Evolutionary conservation across 2,113 vertebrate genomes (phyloP).

Genomic region (Caretta caretta): DNA sequence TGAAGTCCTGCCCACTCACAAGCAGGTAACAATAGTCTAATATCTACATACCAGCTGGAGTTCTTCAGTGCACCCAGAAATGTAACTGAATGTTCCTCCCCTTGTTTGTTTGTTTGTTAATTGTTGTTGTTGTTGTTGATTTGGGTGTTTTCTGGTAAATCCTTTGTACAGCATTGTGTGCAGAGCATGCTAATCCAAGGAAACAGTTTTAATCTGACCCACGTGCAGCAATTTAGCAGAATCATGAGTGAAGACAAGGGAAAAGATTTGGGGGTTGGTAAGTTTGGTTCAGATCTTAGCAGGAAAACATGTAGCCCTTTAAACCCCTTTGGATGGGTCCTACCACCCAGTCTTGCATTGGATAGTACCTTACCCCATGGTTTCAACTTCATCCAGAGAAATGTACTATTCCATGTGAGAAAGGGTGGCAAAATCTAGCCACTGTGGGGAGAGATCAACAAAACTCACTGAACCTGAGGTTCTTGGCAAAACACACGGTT

Average conservation of each 20-base stretch:
- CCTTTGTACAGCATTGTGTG: neutral
- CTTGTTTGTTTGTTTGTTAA: neutral
- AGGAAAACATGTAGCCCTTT: neutral
- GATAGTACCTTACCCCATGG: rapidly evolving
- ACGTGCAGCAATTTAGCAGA: neutral
- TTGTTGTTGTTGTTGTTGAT: neutral
- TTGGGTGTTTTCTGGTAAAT: neutral
- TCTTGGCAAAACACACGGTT: slow-evolving; percentile 31
- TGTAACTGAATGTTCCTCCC: neutral
- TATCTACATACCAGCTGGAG: neutral
- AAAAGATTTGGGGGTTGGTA: neutral
- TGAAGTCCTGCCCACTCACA: neutral
- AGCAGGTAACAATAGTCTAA: neutral
- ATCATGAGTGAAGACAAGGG: neutral
- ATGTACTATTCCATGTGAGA: neutral
- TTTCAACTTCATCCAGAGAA: neutral
- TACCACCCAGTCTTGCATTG: neutral
- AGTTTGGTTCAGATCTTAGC: neutral
- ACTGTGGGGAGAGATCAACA: neutral
- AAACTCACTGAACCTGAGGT: neutral
- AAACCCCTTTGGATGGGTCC: neutral
- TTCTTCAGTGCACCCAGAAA: neutral
- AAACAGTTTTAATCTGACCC: slow-evolving; percentile 43
- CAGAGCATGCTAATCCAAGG: neutral
- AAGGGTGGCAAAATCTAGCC: neutral